phyloP scores from a whole-genome alignment of 2,113 vertebrate genomes.

The Psettodes erumei region DNA sequence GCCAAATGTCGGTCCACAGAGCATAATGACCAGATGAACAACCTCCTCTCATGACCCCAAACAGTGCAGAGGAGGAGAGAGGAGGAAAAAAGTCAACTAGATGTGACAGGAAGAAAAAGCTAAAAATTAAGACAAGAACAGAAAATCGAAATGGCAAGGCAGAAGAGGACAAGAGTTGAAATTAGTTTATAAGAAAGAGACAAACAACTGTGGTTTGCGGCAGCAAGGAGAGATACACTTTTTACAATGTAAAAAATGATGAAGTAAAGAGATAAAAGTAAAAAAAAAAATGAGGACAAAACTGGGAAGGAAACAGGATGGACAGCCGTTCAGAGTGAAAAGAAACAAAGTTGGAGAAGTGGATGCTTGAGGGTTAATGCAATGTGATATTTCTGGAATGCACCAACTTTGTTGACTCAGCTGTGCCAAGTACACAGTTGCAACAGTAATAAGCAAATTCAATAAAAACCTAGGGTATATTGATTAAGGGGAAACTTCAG shows the following conservation, averaged over 20 bases:
- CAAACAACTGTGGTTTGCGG: background rate
- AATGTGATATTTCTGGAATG: background rate
- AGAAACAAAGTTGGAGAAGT: background rate
- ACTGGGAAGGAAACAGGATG: background rate
- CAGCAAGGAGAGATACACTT: background rate
- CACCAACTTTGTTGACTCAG: constrained; percentile 30
- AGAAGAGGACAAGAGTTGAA: background rate
- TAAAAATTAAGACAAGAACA: background rate
- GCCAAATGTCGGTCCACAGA: constrained; percentile 59
- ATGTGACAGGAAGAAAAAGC: constrained; percentile 3
- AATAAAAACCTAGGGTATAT: constrained; percentile 29
- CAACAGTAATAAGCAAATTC: constrained; percentile 42
- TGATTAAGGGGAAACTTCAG: constrained; percentile 48
- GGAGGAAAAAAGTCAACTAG: constrained; percentile 17
- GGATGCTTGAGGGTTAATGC: background rate
- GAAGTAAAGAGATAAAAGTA: background rate
- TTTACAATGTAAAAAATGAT: background rate
- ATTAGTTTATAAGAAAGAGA: background rate
- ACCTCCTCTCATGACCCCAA: constrained; percentile 21
- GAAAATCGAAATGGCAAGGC: rapidly evolving
- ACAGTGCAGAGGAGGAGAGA: background rate
- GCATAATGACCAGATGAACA: constrained; percentile 56
- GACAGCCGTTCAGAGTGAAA: background rate
- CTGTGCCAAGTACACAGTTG: background rate
- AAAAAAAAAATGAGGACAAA: background rate